Evolutionary conservation across 2,888 invertebrate species (phyloP), one percentile per base, ranked within the genome.

Genomic region (Clostera curtula): DNA sequence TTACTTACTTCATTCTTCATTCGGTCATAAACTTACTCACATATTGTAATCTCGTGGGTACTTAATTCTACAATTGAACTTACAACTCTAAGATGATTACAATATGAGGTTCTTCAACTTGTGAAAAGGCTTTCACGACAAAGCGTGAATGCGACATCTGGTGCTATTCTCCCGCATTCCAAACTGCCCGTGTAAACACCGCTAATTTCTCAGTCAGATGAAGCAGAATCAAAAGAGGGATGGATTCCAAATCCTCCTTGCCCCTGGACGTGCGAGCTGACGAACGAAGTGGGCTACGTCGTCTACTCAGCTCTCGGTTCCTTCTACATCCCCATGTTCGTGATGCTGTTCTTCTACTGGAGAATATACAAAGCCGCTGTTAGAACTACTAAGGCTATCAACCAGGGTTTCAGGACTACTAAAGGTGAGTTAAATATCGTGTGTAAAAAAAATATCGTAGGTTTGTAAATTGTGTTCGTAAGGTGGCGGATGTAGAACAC

Each of bases 261-360:
- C 59, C 91, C 90, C 5, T 93, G 93, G 91, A 93, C 91, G 45
- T 97, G 96, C 63, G 95, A 95, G 70, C 88, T 97, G 42, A 96
- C 95, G 58, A 95, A 95, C 79, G 96, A 96, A 67, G 92, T 93
- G 23, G 96, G 96, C 27, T 98, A 98, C 85, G 96, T 98, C 29
- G 92, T 98, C 29, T 97, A 97, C 82, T 97, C 97, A 3, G 97
- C 98, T 0, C 87, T 98, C 12, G 98, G 98, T n/a, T 97, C 97
- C 40, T 98, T 98, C 88, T 98, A 95, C 83, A 92, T 97, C 56
- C 98, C 98, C 19, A 97, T 97, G 96, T 90, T 96, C 55, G 95
- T 98, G 47, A 98, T 98, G 95, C 87, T 97, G 55, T 97, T 97
- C 87, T 97, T 98, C 87, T 98, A 98, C 75, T 96, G 96, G 93